A percentile compares a stretch with the other conserved stretches of the same genome.
Conservation (phyloP, 2,113 vertebrate genomes). For the Varanus komodoensis region DNA sequence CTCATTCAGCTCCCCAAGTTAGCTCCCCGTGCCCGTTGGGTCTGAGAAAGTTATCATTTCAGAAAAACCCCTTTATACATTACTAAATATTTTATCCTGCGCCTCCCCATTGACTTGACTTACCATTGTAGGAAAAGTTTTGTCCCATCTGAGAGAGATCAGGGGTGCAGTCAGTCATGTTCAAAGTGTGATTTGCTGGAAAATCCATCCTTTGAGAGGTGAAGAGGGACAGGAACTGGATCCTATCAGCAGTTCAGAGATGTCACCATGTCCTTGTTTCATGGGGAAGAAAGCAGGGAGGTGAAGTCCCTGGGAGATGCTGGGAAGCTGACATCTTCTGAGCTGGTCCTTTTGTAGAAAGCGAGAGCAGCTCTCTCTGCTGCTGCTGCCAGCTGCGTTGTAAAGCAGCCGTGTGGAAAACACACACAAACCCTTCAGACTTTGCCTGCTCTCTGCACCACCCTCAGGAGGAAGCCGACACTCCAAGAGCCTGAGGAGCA, state of each 20-base stretch:
- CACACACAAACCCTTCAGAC: not conserved
- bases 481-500: not conserved
- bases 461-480: conserved; percentile 18
- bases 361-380: not conserved
- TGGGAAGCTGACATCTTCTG: not conserved
- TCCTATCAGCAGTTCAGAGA: not conserved
- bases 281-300: not conserved
- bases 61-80: fast-evolving
- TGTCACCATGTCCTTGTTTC: not conserved
- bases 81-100: not conserved
- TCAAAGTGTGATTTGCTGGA: conserved; percentile 14
- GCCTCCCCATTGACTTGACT: conserved; percentile 6
- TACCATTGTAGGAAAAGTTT: conserved; percentile 49
- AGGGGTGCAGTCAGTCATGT: conserved; percentile 5
- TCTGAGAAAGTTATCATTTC: not conserved
- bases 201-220: conserved; percentile 45
- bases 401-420: not conserved
- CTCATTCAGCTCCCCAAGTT: not conserved
- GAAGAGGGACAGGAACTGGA: not conserved
- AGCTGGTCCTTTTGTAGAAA: not conserved
- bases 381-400: not conserved
- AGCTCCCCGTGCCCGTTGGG: not conserved
- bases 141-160: conserved; percentile 31
- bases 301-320: not conserved
- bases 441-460: conserved; percentile 13